Conservation (phyloP, 2,888 invertebrate genomes). For the Epinotia bilunana region DNA sequence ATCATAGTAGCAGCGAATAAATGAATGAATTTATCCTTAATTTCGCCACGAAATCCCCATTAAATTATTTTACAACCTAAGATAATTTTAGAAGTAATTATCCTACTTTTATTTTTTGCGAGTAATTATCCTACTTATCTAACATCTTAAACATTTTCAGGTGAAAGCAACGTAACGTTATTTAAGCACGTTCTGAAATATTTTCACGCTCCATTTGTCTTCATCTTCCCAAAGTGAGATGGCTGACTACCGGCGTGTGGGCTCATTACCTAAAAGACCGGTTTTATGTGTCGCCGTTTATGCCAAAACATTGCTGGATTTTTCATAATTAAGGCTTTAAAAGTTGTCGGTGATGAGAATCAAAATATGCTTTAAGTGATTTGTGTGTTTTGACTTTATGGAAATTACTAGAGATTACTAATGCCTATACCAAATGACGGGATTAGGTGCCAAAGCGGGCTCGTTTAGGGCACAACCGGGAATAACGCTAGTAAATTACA, state of each 20-base stretch:
- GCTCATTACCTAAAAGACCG: conserved; percentile 41
- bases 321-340: conserved; percentile 24
- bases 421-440: too few species aligned
- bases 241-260: conserved; percentile 45
- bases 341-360: not conserved
- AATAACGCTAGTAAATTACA: too few species aligned
- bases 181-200: conserved; percentile 45
- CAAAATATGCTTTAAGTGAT: too few species aligned
- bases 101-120: too few species aligned
- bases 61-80: not conserved
- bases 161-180: conserved; percentile 18
- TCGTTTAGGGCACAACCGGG: too few species aligned
- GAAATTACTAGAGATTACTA: too few species aligned
- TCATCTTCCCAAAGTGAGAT: conserved; percentile 56
- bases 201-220: conserved; percentile 60
- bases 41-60: not conserved
- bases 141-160: not conserved
- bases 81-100: not conserved
- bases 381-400: too few species aligned
- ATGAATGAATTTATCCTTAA: too few species aligned
- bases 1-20: too few species aligned
- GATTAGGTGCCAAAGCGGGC: too few species aligned
- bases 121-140: conserved; percentile 1
- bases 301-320: conserved; percentile 20
- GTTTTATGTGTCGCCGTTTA: conserved; percentile 13